Percentiles rank a stretch among this genome's conserved stretches.
Evolutionary conservation across 2,888 invertebrate species (phyloP).

Genomic region (Saturnia pavonia): DNA sequence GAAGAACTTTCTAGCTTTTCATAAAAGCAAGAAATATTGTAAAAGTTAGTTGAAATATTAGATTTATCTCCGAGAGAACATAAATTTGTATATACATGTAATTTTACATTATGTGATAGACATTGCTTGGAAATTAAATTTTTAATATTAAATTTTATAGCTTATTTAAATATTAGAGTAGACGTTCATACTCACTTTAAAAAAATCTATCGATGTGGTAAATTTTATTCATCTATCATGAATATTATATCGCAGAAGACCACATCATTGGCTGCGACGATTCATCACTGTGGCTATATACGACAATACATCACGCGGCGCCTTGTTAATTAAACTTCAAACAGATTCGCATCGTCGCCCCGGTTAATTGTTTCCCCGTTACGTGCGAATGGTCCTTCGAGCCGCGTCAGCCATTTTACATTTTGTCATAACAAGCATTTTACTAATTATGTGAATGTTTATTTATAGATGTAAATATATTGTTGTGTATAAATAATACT

Average conservation of each 20-base stretch:
- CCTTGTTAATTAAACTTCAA: conserved; percentile 13
- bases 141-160: too few species aligned
- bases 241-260: background rate
- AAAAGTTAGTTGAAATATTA: background rate
- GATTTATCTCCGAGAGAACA: background rate
- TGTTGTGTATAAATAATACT: background rate
- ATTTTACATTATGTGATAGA: too few species aligned
- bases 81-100: background rate
- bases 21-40: background rate
- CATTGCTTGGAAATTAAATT: too few species aligned
- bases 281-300: conserved; percentile 5
- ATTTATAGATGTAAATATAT: background rate
- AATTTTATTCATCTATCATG: background rate
- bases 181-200: too few species aligned
- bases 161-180: too few species aligned
- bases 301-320: background rate
- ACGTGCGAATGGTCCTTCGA: conserved; percentile 15
- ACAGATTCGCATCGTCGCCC: conserved; percentile 12
- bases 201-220: background rate
- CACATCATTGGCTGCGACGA: background rate
- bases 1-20: background rate
- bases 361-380: conserved; percentile 14
- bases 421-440: conserved; percentile 5
- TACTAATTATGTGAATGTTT: background rate
- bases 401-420: conserved; percentile 6